Conservation (phyloP, 1,140 invertebrate species). For the Bradynema listronoti region DNA sequence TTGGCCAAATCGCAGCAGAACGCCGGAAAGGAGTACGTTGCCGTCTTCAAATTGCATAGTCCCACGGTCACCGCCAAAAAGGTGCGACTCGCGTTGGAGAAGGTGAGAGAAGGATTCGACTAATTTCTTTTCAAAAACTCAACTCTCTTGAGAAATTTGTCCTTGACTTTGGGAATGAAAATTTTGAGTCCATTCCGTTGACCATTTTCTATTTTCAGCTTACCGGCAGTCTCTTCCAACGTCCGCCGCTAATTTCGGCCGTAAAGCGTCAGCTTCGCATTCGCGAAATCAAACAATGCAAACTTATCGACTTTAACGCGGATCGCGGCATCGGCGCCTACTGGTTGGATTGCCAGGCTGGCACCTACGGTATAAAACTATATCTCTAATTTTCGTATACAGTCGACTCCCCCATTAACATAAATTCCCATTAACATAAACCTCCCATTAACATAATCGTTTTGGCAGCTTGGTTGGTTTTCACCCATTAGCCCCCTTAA, state of each 20-base stretch:
- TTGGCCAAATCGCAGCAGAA: conserved; percentile 94
- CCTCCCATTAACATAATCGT: no score
- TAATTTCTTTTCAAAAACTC: conserved; percentile 8
- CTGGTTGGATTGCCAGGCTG: conserved; percentile 93
- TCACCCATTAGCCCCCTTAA: no score
- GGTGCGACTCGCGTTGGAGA: conserved; percentile 63
- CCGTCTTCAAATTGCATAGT: conserved; percentile 88
- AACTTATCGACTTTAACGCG: conserved; percentile 86
- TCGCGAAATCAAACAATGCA: conserved; percentile 87
- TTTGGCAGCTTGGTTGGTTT: no score
- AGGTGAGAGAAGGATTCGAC: conserved; percentile 21
- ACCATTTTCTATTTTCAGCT: conserved; percentile 63
- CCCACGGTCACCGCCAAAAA: conserved; percentile 72
- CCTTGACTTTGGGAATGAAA: not conserved
- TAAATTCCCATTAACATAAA: no score
- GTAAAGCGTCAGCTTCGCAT: conserved; percentile 94
- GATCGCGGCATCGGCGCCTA: no score
- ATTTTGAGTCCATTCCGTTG: not conserved
- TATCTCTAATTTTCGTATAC: no score
- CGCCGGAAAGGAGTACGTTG: conserved; percentile 90
- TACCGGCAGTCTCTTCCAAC: conserved; percentile 90
- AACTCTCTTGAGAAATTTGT: not conserved
- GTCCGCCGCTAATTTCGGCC: conserved; percentile 93
- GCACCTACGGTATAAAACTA: no score
- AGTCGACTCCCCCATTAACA: no score